Evolutionary conservation across 2,888 invertebrate genomes (phyloP), one percentile per base, ranked within the genome.

Genomic region (Artemia sinica): DNA sequence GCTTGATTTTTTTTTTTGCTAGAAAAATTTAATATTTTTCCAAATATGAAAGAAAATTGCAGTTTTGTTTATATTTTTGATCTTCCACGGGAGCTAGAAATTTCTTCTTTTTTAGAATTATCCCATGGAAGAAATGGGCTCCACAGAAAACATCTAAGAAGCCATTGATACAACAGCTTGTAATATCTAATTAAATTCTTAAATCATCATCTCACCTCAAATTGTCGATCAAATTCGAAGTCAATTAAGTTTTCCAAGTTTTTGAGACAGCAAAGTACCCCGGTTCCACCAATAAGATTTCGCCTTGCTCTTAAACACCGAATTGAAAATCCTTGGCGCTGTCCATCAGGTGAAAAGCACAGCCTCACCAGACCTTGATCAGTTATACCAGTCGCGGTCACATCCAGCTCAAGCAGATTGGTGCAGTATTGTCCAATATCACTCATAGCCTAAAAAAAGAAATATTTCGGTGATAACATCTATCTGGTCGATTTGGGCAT

Each of bases 161-260:
- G n/a, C n/a, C n/a, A n/a, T n/a, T n/a, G n/a, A n/a, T n/a, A n/a
- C n/a, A n/a, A n/a, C n/a, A n/a, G n/a, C n/a, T n/a, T n/a, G n/a
- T n/a, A n/a, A n/a, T n/a, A n/a, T n/a, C n/a, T n/a, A n/a, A n/a
- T n/a, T n/a, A n/a, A 28, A 28, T 28, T 28, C 28, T 28, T 28
- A 28, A 28, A 28, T 28, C 28, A 28, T 2, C 4, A 28, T 28
- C 28, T 28, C 28, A 76, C 77, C 74, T 76, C 75, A 71, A 77
- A 77, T 67, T 76, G 75, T 67, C 74, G 74, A 48, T 77, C 76
- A 69, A 75, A 77, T 66, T 77, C 77, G 66, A 77, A 74, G 41
- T 77, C 75, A 9, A 72, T 72, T 2, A 77, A 72, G 50, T 72
- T 72, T 5, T 75, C 76, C 49, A 76, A 72, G 52, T 75, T 72